These are phyloP conservation scores for Rutpela maculata DNA, from an alignment of 2,888 invertebrate species.

Conservation along the genomic window DNA sequence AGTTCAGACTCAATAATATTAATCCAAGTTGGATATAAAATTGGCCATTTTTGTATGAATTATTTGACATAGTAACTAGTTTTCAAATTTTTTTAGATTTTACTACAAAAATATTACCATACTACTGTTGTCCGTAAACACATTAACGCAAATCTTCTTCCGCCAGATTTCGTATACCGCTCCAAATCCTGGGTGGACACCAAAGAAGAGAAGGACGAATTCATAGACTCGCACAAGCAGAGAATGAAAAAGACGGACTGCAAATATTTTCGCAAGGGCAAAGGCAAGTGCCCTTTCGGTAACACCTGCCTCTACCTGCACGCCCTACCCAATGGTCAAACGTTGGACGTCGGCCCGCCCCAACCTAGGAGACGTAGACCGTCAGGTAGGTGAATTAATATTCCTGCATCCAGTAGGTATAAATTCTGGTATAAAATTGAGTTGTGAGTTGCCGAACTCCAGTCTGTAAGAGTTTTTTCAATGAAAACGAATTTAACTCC, in stretches of 20 bases:
- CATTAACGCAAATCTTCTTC: not conserved
- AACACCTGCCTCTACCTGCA: slow-evolving; percentile 89
- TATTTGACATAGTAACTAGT: too few relatives aligned
- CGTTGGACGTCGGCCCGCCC: slow-evolving; percentile 78
- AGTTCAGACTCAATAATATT: too few relatives aligned
- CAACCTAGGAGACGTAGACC: slow-evolving; percentile 50
- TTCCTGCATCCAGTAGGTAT: too few relatives aligned
- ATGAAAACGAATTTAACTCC: too few relatives aligned
- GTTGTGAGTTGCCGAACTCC: too few relatives aligned
- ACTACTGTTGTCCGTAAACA: too few relatives aligned
- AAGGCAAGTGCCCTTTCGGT: slow-evolving; percentile 87
- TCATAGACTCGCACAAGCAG: slow-evolving; percentile 82
- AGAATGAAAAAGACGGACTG: slow-evolving; percentile 79
- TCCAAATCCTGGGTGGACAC: slow-evolving; percentile 86
- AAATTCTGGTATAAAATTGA: too few relatives aligned
- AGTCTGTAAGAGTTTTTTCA: too few relatives aligned
- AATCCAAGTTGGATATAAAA: too few relatives aligned
- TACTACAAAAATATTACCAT: too few relatives aligned
- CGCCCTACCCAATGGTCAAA: slow-evolving; percentile 83
- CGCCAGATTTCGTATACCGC: slow-evolving; percentile 84
- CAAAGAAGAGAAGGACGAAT: slow-evolving; percentile 83
- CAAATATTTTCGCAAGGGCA: slow-evolving; percentile 86
- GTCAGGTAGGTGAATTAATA: slow-evolving; percentile 33
- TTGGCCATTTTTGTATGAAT: too few relatives aligned
- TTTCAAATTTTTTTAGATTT: too few relatives aligned